Conservation (phyloP, 2,888 invertebrate species). For the Eupithecia subfuscata region DNA sequence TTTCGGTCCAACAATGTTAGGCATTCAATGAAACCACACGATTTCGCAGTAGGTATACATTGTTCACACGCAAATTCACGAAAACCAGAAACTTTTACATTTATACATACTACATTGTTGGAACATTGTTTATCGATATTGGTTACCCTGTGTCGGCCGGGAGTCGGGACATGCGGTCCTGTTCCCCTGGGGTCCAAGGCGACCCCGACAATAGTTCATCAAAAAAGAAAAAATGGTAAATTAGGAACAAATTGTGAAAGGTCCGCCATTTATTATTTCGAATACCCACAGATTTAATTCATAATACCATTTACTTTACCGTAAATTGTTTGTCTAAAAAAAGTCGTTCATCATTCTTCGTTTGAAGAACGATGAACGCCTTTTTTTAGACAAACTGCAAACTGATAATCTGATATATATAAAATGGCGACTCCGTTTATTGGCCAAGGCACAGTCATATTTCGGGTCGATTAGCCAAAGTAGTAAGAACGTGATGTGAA, state of each 20-base stretch:
- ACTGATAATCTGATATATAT: too few relatives aligned
- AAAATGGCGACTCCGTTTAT: neutral
- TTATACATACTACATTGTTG: slow-evolving; percentile 25
- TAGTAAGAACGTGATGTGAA: neutral
- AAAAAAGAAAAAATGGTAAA: neutral
- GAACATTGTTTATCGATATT: slow-evolving; percentile 35
- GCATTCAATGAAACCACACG: neutral
- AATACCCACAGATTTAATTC: too few relatives aligned
- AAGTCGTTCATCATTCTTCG: too few relatives aligned
- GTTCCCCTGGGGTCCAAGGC: neutral
- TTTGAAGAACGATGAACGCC: too few relatives aligned
- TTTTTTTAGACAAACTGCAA: too few relatives aligned
- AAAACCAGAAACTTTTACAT: slow-evolving; percentile 24
- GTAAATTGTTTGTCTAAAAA: too few relatives aligned
- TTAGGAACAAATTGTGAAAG: neutral
- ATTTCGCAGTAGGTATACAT: neutral
- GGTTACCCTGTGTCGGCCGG: slow-evolving; percentile 8
- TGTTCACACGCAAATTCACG: slow-evolving; percentile 20
- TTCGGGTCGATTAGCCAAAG: neutral
- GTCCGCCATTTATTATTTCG: neutral
- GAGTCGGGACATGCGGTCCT: neutral
- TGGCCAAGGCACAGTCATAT: neutral
- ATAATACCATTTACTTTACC: too few relatives aligned
- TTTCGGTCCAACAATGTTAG: neutral
- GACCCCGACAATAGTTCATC: neutral